Evolutionary conservation across 92 coral and sea anemone genomes (phyloP).

Genomic region (Nematostella vectensis): DNA sequence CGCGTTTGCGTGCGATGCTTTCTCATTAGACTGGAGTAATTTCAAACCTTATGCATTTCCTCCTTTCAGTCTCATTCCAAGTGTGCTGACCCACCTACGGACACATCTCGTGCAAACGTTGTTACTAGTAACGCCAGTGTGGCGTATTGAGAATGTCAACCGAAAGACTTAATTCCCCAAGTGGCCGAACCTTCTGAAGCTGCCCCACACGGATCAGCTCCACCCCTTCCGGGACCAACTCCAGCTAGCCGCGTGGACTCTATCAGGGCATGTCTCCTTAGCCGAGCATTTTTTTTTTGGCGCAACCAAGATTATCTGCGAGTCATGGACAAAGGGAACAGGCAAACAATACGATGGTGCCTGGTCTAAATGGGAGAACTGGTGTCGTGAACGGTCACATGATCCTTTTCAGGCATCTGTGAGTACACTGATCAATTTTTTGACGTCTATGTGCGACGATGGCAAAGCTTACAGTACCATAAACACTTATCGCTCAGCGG

Average conservation of each 20-base stretch:
- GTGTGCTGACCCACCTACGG: constrained; percentile 19
- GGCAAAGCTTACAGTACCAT: constrained; percentile 30
- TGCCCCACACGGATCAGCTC: constrained; percentile 16
- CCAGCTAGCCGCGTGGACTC: constrained; percentile 32
- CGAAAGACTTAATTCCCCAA: constrained; percentile 15
- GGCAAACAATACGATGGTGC: constrained; percentile 37
- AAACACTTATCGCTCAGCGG: constrained; percentile 35
- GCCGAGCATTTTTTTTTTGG: constrained; percentile 27
- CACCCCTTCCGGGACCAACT: constrained; percentile 27
- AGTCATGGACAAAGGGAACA: constrained; percentile 34
- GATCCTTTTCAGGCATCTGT: constrained; percentile 35
- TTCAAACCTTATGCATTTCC: constrained; percentile 36
- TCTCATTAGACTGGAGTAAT: constrained; percentile 28
- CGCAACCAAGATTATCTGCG: constrained; percentile 18
- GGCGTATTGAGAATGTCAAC: constrained; percentile 18
- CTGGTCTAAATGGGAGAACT: constrained; percentile 25
- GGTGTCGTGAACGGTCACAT: constrained; percentile 27
- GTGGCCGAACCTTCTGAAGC: constrained; percentile 14
- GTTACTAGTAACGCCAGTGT: constrained; percentile 22
- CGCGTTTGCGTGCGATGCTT: constrained; percentile 30
- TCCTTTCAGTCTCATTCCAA: constrained; percentile 35
- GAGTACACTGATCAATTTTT: constrained; percentile 5
- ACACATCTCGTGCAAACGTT: constrained; percentile 3
- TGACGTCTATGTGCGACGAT: constrained; percentile 6
- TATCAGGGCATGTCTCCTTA: constrained; percentile 22